Base-by-base conservation (phyloP, 2,113 vertebrate genomes). In the Saccopteryx bilineata region DNA sequence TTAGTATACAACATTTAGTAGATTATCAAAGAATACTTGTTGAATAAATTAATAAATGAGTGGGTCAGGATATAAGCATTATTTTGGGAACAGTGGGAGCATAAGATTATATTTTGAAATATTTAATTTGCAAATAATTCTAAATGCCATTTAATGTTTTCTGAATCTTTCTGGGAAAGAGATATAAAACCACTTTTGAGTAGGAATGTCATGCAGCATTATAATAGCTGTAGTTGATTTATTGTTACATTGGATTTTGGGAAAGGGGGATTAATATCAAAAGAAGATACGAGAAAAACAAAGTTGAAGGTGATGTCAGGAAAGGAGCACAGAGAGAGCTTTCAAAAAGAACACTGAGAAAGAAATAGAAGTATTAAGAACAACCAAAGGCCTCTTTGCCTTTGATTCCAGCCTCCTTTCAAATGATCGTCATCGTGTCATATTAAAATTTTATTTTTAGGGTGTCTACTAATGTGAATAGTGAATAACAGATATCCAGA, bases 11-110 rank as follows among this genome's bases (percentile, higher is more conserved):
- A 82, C 15, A 75, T 71, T 56, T 69, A 31, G 18, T 63, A 60
- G 58, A 84, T 88, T 61, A 60, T 83, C 63, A 84, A 85, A 93
- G 46, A 76, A 33, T 79, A 83, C 74, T 79, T 80, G 18, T 63
- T 91, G 24, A 79, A 75, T 78, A 48, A 78, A 90, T 63, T 31
- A 91, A 93, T 80, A 69, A 80, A 75, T 52, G 17, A 87, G 21
- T 69, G 63, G 18, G 31, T 21, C 26, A 96, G 50, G 13, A 86
- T 63, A 76, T 83, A 52, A 58, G 15, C 10, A 60, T 83, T 58
- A n/a, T 48, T 69, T 69, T 80, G 19, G 50, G 81, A 88, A 96
- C 39, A 56, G 0, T 48, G 12, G 28, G 9, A 90, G 1, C 24
- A 80, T 31, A 84, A 10, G 58, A 63, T 23, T 66, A 3, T 54